Conservation (phyloP, 1,140 invertebrate species). For the Lethrus apterus region DNA sequence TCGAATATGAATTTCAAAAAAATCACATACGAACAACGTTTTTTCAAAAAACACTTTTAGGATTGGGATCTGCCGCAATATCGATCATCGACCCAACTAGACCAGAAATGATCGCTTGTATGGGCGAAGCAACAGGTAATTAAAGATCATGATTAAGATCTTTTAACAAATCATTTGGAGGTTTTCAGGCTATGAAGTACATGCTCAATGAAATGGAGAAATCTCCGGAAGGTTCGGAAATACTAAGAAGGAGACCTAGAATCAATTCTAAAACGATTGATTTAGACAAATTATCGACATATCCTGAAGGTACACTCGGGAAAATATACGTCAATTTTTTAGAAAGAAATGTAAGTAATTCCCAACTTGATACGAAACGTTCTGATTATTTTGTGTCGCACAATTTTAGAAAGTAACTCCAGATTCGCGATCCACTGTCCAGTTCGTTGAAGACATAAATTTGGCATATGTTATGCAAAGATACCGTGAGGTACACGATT, state of each 20-base stretch:
- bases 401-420: slow-evolving; percentile 76
- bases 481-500: slow-evolving; percentile 93
- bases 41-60: slow-evolving; percentile 69
- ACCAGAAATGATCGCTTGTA: slow-evolving; percentile 88
- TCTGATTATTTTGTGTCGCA: slow-evolving; percentile 16
- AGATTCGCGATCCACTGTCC: slow-evolving; percentile 79
- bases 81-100: slow-evolving; percentile 66
- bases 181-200: slow-evolving; percentile 53
- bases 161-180: slow-evolving; percentile 13
- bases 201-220: slow-evolving; percentile 53
- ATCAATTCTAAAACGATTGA: slow-evolving; percentile 82
- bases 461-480: slow-evolving; percentile 94
- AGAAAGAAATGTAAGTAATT: slow-evolving; percentile 55
- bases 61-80: slow-evolving; percentile 70
- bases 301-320: slow-evolving; percentile 78
- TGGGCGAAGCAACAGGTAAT: slow-evolving; percentile 84
- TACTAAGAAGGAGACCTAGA: slow-evolving; percentile 71
- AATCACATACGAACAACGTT: slow-evolving; percentile 63
- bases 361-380: background rate
- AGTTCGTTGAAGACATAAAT: slow-evolving; percentile 86
- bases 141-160: background rate
- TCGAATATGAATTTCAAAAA: slow-evolving; percentile 45
- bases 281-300: slow-evolving; percentile 57
- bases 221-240: slow-evolving; percentile 60
- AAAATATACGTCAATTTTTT: slow-evolving; percentile 79